These are phyloP conservation scores for Cassiopea xamachana DNA, from an alignment of 30 jellyfish, hydroid and myxozoan species.

Conservation along the genomic window DNA sequence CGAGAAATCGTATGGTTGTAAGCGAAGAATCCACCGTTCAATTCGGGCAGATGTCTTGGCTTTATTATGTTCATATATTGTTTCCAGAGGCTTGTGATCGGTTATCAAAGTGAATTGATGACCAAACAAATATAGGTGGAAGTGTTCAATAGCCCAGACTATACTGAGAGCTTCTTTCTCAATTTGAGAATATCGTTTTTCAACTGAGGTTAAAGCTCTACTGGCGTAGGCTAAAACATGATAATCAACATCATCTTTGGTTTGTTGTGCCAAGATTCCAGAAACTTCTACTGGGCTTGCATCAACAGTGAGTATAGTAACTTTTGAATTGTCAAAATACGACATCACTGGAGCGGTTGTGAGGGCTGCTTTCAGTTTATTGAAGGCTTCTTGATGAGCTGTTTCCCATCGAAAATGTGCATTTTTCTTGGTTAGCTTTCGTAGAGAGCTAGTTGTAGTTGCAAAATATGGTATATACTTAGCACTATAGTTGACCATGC, in stretches of 20 bases:
- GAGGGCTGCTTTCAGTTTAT: conserved; percentile 19
- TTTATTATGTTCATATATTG: conserved; percentile 1
- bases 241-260: neutral
- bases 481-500: conserved; percentile 52
- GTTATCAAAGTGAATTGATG: conserved; percentile 16
- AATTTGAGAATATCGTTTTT: conserved; percentile 43
- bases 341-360: conserved; percentile 41
- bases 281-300: conserved; percentile 54
- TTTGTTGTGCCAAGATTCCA: conserved; percentile 35
- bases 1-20: conserved; percentile 28
- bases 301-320: conserved; percentile 1
- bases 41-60: conserved; percentile 54
- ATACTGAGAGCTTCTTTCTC: conserved; percentile 41
- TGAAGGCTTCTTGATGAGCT: conserved; percentile 21
- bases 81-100: conserved; percentile 57
- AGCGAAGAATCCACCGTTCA: conserved; percentile 41
- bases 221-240: conserved; percentile 35
- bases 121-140: conserved; percentile 32
- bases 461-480: conserved; percentile 31
- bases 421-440: conserved; percentile 33
- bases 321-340: conserved; percentile 39
- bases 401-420: conserved; percentile 26
- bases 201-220: conserved; percentile 16
- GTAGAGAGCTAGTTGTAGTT: conserved; percentile 51
- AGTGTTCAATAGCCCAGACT: conserved; percentile 42